Conservation (phyloP, 1,140 invertebrate species). For the Elymnias hypermnestra region DNA sequence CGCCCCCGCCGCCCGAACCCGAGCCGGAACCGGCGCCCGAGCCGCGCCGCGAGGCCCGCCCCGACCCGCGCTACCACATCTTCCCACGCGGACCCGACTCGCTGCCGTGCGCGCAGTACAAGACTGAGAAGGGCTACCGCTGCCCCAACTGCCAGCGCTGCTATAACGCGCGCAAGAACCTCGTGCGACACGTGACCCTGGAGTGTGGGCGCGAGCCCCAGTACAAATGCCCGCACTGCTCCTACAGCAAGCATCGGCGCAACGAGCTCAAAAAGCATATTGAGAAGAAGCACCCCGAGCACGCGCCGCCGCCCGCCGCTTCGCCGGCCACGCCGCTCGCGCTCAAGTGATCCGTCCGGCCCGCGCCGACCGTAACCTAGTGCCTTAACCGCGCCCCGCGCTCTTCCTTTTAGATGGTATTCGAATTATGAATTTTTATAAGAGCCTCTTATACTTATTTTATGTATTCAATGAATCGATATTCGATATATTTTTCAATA, state of each 20-base stretch:
- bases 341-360: constrained; percentile 16
- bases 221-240: constrained; percentile 80
- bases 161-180: constrained; percentile 78
- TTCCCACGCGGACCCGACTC: constrained; percentile 34
- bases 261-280: constrained; percentile 77
- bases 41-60: constrained; percentile 20
- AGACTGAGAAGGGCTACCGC: constrained; percentile 65
- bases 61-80: constrained; percentile 39
- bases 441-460: constrained; percentile 55
- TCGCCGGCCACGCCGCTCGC: constrained; percentile 11
- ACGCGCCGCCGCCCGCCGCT: constrained; percentile 15
- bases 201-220: constrained; percentile 83
- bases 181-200: constrained; percentile 80
- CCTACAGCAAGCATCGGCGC: constrained; percentile 70
- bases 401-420: constrained; percentile 61
- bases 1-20: constrained; percentile 7
- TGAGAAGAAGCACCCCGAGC: constrained; percentile 70
- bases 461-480: constrained; percentile 37
- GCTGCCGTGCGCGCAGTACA: constrained; percentile 63
- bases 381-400: constrained; percentile 42
- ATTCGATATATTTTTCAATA: constrained; percentile 65
- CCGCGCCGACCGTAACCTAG: constrained; percentile 7
- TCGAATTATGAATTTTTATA: constrained; percentile 50
- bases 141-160: constrained; percentile 76
- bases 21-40: constrained; percentile 12